phyloP scores from a whole-genome alignment of 2,888 invertebrate genomes.

The Zonitis immaculata region DNA sequence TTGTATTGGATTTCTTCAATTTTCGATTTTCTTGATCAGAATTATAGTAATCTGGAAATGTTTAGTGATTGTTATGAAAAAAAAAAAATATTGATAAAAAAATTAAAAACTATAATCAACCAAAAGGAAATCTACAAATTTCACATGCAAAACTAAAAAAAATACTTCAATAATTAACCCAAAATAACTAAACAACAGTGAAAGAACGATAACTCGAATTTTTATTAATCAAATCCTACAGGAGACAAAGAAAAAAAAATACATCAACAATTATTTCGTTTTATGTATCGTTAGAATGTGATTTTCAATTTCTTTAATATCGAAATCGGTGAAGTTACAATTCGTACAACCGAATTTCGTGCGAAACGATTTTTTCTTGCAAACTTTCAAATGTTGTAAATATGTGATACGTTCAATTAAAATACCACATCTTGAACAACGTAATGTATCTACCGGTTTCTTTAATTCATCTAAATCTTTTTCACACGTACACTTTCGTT shows the following conservation, averaged over 20 bases:
- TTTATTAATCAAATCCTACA: background rate
- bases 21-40: constrained; percentile 26
- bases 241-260: too few species aligned
- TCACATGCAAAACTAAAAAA: constrained; percentile 6
- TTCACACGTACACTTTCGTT: constrained; percentile 27
- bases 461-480: constrained; percentile 29
- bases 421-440: constrained; percentile 38
- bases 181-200: background rate
- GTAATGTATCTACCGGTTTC: constrained; percentile 38
- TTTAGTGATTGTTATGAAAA: background rate
- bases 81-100: constrained; percentile 1
- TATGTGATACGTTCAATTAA: constrained; percentile 35
- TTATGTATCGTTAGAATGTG: constrained; percentile 31
- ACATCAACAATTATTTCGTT: constrained; percentile 4
- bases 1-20: constrained; percentile 20
- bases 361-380: constrained; percentile 30
- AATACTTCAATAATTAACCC: background rate
- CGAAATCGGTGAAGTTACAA: constrained; percentile 38
- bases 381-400: constrained; percentile 32
- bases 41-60: constrained; percentile 13
- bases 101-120: constrained; percentile 5
- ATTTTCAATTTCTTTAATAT: constrained; percentile 33
- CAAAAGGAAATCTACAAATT: constrained; percentile 2
- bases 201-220: background rate
- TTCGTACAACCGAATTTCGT: constrained; percentile 38